Conservation (phyloP, 2,888 invertebrate species). For the Hipparchia semele region DNA sequence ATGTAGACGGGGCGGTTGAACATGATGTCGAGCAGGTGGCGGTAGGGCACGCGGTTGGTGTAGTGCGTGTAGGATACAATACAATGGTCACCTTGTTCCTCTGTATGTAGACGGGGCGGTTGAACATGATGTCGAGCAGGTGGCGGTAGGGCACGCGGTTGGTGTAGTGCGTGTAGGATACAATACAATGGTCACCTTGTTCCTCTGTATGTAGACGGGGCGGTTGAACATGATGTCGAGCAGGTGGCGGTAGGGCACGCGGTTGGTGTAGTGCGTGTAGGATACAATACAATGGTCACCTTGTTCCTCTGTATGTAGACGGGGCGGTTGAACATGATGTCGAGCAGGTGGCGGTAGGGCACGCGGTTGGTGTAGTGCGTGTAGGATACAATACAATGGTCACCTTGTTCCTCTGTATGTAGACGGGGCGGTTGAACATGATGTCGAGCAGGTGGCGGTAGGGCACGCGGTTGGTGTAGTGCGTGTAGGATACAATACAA, state of each 20-base stretch:
- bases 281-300: constrained; percentile 49
- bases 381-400: constrained; percentile 67
- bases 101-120: no score
- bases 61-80: no score
- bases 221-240: constrained; percentile 92
- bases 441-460: constrained; percentile 90
- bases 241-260: constrained; percentile 88
- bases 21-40: no score
- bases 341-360: constrained; percentile 87
- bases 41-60: no score
- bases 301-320: no score
- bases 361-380: constrained; percentile 91
- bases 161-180: no score
- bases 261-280: constrained; percentile 91
- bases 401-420: no score
- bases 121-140: no score
- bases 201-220: constrained; percentile 89
- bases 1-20: no score
- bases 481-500: constrained; percentile 82
- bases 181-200: constrained; percentile 76
- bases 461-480: constrained; percentile 89
- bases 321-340: constrained; percentile 89
- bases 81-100: no score
- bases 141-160: no score
- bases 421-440: constrained; percentile 85